Evolutionary conservation across 2,888 invertebrate species (phyloP).

Genomic region (Drosophila meridiana): DNA sequence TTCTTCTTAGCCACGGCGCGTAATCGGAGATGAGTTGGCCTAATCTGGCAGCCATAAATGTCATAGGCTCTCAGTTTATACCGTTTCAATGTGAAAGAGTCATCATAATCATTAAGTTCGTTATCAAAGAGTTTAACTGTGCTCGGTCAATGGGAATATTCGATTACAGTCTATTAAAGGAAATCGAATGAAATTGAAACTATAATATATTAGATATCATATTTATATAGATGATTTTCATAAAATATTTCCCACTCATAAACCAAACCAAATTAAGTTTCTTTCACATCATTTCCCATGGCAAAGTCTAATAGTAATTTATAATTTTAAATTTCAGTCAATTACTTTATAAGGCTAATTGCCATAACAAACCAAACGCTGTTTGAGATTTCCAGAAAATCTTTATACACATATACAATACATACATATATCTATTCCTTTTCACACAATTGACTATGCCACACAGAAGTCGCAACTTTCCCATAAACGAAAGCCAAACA

Average conservation of each 20-base stretch:
- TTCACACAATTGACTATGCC: conserved; percentile 23
- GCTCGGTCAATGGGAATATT: neutral
- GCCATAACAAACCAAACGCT: conserved; percentile 16
- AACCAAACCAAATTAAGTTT: neutral
- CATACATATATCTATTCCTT: neutral
- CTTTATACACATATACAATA: neutral
- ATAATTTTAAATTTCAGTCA: conserved; percentile 5
- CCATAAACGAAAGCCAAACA: conserved; percentile 40
- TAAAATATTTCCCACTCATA: neutral
- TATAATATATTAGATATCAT: neutral
- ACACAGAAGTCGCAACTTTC: conserved; percentile 62
- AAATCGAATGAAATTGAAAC: conserved; percentile 2
- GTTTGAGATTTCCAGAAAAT: conserved; percentile 29
- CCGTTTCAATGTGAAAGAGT: conserved; percentile 16
- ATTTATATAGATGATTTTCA: neutral
- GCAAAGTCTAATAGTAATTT: conserved; percentile 12
- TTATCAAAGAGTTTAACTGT: neutral
- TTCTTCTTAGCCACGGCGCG: conserved; percentile 5
- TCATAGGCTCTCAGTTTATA: conserved; percentile 1
- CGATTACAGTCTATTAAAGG: conserved; percentile 4
- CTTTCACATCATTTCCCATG: conserved; percentile 24
- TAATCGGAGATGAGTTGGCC: conserved; percentile 23
- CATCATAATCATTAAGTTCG: conserved; percentile 12
- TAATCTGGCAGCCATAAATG: conserved; percentile 17
- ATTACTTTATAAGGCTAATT: conserved; percentile 61